Evolutionary conservation across 92 coral and sea anemone genomes (phyloP).

Genomic region (Phenganax marumi): DNA sequence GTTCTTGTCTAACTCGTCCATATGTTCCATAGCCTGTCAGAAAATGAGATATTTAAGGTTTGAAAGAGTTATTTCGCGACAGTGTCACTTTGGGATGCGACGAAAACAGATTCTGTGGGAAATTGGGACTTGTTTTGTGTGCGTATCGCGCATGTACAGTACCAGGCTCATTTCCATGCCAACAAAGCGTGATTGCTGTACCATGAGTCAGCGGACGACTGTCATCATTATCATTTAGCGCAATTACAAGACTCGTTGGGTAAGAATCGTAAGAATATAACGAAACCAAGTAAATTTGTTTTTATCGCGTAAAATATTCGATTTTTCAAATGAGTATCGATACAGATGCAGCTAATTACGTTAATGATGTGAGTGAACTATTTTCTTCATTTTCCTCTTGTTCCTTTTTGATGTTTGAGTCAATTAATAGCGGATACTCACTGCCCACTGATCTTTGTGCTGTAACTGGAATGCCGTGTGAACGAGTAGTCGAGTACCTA

Average conservation of each 20-base stretch:
- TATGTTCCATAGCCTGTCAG: slow-evolving; percentile 15
- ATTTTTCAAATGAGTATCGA: slow-evolving; percentile 28
- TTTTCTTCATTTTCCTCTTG: background rate
- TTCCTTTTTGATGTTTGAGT: background rate
- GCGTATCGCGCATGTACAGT: slow-evolving; percentile 73
- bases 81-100: slow-evolving; percentile 58
- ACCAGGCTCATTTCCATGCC: slow-evolving; percentile 48
- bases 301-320: background rate
- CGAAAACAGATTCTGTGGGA: slow-evolving; percentile 52
- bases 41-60: background rate
- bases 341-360: slow-evolving; percentile 47
- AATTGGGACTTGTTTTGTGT: slow-evolving; percentile 86
- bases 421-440: background rate
- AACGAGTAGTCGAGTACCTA: background rate
- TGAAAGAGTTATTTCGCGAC: background rate
- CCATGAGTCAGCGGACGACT: background rate
- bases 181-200: slow-evolving; percentile 17
- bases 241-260: background rate
- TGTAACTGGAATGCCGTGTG: background rate
- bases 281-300: background rate
- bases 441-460: background rate
- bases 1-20: slow-evolving; percentile 35
- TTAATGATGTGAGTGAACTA: slow-evolving; percentile 50
- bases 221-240: slow-evolving; percentile 7
- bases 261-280: background rate